These are phyloP conservation scores for Delphinapterus leucas DNA, from an alignment of 2,113 vertebrate species.

Conservation along the genomic window DNA sequence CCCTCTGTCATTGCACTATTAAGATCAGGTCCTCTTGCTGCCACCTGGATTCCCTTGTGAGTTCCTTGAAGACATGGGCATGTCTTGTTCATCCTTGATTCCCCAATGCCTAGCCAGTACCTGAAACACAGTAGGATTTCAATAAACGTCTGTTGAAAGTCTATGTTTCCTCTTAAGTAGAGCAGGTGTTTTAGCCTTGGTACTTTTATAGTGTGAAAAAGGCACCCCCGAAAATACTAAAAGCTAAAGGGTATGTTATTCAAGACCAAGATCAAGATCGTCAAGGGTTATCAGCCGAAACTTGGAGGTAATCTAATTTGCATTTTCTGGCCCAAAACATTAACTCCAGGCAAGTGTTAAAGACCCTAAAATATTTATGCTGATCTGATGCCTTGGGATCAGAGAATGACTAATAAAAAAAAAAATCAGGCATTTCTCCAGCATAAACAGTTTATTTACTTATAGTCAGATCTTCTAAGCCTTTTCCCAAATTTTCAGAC, in stretches of 20 bases:
- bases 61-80: neutral
- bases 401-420: neutral
- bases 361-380: neutral
- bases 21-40: neutral
- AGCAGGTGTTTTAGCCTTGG: neutral
- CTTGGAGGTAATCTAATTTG: neutral
- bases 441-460: neutral
- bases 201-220: neutral
- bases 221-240: neutral
- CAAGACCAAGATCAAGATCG: neutral
- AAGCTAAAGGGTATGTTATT: neutral
- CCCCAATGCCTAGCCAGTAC: neutral
- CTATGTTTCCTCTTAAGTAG: neutral
- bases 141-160: neutral
- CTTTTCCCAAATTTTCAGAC: neutral
- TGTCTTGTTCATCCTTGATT: neutral
- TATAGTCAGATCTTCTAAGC: neutral
- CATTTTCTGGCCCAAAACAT: neutral
- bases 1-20: neutral
- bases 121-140: neutral
- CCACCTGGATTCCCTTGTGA: neutral
- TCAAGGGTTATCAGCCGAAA: neutral
- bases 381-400: neutral
- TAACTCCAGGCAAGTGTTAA: neutral
- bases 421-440: neutral